Evolutionary conservation across 92 coral and sea anemone genomes (phyloP), one percentile per base, ranked within the genome.

Genomic region (Virgularia gustaviana): DNA sequence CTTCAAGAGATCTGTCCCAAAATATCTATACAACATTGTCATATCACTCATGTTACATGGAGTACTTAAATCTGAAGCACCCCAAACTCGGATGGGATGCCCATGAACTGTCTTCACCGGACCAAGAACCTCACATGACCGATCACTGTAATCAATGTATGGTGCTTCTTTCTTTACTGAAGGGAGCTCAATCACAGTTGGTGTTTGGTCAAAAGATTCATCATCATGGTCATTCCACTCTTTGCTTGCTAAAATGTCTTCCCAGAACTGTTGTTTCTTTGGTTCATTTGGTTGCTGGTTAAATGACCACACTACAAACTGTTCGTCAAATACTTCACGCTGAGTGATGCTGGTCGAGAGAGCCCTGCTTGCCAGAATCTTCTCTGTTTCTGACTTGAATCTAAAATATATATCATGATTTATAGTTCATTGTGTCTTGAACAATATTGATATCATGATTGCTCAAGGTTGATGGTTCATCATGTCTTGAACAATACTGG

Each of bases 21-120:
- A 94, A 63, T 89, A 78, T 12, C 94, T 86, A 72, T 94, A 94
- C 83, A 94, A 72, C 95, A 94, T 85, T 4, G 94, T 94, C 22
- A 94, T 63, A 33, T 88, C 83, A 18, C 66, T 70, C 23, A 94
- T 88, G 37, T 73, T 45, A 7, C 39, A 73, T 38, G 70, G 58
- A n/a, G n/a, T n/a, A n/a, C n/a, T n/a, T n/a, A n/a, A n/a, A n/a
- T n/a, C 34, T 33, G 36, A 89, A 15, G 89, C 88, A 54, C 83
- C 79, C n/a, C 75, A 82, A 23, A 89, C 88, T 59, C 80, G 83
- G 30, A 94, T 64, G 28, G 99, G 96, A 56, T 94, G 96, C 20
- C 99, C 99, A 49, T 84, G 86, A 12, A 89, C 88, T 29, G 78
- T 87, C 2, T 74, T 41, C 13, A 87, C 79, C 19, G 99, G 99